Evolutionary conservation across 1,140 invertebrate species (phyloP), one percentile per base, ranked within the genome.

Genomic region (Temnothorax curvispinosus): DNA sequence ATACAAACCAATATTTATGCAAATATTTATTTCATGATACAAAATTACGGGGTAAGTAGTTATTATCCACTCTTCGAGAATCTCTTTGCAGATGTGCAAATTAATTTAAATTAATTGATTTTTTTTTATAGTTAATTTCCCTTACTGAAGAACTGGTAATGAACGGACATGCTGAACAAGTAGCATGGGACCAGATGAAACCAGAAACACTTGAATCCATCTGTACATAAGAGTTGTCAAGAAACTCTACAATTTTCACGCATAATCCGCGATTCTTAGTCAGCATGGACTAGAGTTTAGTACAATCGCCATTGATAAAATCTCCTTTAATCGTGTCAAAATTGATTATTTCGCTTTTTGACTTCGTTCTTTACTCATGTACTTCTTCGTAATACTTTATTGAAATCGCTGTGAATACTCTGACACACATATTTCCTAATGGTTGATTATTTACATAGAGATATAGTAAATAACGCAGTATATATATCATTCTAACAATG

Each of bases 1-100:
- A 97, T 97, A 87, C 97, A 97, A 60, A 65, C 85, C 15, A 88
- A 89, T 72, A 87, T 89, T 76, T 94, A 93, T 75, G 86, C 95
- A 50, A 94, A 92, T 78, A 85, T 95, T 78, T 95, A 93, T 91
- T 91, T 94, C 77, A 94, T 92, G 87, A 90, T 95, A 72, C 92
- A 89, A 7, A 94, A 93, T 80, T 91, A 95, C 50, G 95, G 94
- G 60, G 94, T 95, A 91, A 93, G 91, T 90, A 78, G 60, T 38
- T 77, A 56, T 65, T 54, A 27, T 54, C 32, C 9, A 1, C 47
- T n/a, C 18, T 47, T 9, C 0, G 9, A 47, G 13, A 58, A 69
- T 18, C 18, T 54, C 6, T 69, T 76, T 62, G 0, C 7, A 38
- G 7, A 18, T 54, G 1, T 0, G 15, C 15, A 32, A 35, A 62